A percentile compares a stretch with the other conserved stretches of the same genome.
Conservation (phyloP, 2,888 invertebrate genomes). For the Allacma fusca region DNA sequence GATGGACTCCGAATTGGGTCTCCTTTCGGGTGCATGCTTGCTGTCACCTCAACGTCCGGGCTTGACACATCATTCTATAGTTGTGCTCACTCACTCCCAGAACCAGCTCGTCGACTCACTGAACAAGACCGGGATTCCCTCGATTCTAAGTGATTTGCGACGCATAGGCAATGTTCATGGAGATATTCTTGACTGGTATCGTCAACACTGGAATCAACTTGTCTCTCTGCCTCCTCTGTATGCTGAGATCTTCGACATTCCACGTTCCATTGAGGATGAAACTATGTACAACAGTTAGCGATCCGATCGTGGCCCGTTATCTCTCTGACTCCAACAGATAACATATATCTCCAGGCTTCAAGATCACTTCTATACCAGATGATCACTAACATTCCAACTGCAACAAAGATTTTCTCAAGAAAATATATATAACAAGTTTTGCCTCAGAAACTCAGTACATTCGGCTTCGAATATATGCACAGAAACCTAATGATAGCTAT, state of each 20-base stretch:
- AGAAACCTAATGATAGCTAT: too few relatives aligned
- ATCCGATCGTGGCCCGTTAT: not conserved
- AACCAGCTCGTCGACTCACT: conserved; percentile 87
- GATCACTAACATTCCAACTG: conserved; percentile 2
- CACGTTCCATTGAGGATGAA: conserved; percentile 78
- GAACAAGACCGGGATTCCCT: conserved; percentile 65
- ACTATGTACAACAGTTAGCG: conserved; percentile 61
- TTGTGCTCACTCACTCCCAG: conserved; percentile 74
- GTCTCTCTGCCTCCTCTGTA: conserved; percentile 86
- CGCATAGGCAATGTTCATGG: conserved; percentile 83
- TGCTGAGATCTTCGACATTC: conserved; percentile 97
- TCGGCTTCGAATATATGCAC: too few relatives aligned
- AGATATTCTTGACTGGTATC: conserved; percentile 87
- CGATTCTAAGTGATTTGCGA: conserved; percentile 78
- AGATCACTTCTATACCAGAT: not conserved
- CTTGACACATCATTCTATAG: conserved; percentile 79
- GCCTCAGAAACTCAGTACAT: too few relatives aligned
- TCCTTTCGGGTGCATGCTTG: conserved; percentile 86
- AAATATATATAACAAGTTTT: too few relatives aligned
- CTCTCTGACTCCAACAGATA: not conserved
- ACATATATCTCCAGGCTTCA: not conserved
- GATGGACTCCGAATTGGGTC: conserved; percentile 88
- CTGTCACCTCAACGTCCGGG: conserved; percentile 82
- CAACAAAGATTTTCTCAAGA: not conserved
- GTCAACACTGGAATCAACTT: conserved; percentile 84